These are phyloP conservation scores for Cygnus atratus DNA, from an alignment of 2,113 vertebrate genomes.

Conservation along the genomic window DNA sequence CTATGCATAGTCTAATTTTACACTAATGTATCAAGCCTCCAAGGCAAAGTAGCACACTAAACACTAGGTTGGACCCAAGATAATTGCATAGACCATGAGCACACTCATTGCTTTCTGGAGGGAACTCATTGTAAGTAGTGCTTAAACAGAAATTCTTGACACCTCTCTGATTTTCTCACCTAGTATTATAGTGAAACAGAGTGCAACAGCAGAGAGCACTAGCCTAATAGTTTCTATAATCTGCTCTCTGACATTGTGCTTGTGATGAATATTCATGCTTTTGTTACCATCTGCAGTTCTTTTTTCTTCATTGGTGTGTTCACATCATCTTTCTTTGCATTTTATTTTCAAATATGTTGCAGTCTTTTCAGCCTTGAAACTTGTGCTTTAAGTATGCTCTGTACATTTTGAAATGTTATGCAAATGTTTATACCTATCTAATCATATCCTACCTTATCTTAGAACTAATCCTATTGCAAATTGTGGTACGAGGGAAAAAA, in stretches of 20 bases:
- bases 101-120: neutral
- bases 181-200: neutral
- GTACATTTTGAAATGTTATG: neutral
- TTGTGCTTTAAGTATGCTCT: neutral
- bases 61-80: accelerated
- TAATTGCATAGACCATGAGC: neutral
- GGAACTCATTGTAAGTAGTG: neutral
- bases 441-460: neutral
- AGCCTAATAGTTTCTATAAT: neutral
- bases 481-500: neutral
- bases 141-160: accelerated
- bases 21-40: neutral
- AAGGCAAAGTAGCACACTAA: neutral
- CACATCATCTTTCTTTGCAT: neutral
- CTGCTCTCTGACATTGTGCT: neutral
- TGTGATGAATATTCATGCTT: neutral
- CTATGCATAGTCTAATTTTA: neutral
- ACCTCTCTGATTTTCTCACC: neutral
- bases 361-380: neutral
- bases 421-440: neutral
- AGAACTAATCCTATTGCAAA: neutral
- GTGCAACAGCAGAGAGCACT: neutral
- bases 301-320: neutral
- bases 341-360: neutral
- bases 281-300: neutral